A percentile compares a stretch with the other conserved stretches of the same genome.
Evolutionary conservation across 2,888 invertebrate species (phyloP).

Genomic region (Spisula subtruncata): DNA sequence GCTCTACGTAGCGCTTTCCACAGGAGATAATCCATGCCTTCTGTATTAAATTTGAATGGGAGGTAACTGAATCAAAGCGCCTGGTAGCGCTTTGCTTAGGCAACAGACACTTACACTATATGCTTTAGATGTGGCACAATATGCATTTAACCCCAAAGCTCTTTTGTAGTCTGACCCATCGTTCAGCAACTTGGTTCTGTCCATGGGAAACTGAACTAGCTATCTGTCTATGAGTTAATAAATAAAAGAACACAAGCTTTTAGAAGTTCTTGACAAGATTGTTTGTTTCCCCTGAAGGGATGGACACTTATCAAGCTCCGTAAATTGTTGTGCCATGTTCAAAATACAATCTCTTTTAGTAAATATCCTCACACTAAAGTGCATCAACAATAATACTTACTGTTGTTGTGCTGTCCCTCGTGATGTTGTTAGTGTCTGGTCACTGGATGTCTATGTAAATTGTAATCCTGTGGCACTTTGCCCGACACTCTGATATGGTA

Average conservation of each 20-base stretch:
- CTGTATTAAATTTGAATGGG: too few relatives aligned
- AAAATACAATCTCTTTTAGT: slow-evolving; percentile 53
- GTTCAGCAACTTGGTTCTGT: not conserved
- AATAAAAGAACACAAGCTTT: slow-evolving; percentile 45
- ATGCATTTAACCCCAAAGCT: too few relatives aligned
- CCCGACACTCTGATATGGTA: slow-evolving; percentile 25
- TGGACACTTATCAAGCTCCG: slow-evolving; percentile 38
- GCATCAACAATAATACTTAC: slow-evolving; percentile 55
- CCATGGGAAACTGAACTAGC: not conserved
- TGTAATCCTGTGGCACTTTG: slow-evolving; percentile 31
- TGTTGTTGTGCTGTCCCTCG: slow-evolving; percentile 42
- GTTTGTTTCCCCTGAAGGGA: slow-evolving; percentile 4
- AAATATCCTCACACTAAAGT: slow-evolving; percentile 52
- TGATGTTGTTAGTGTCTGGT: slow-evolving; percentile 27
- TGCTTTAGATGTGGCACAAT: too few relatives aligned
- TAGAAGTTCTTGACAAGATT: slow-evolving; percentile 44
- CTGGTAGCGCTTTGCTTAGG: too few relatives aligned
- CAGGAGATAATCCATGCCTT: too few relatives aligned
- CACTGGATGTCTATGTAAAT: slow-evolving; percentile 19
- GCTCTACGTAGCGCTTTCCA: too few relatives aligned
- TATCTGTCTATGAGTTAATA: slow-evolving; percentile 27
- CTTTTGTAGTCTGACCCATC: too few relatives aligned
- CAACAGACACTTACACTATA: too few relatives aligned
- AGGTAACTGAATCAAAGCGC: too few relatives aligned
- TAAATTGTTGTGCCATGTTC: slow-evolving; percentile 59